Percentiles rank a stretch among this genome's conserved stretches.
phyloP scores from a whole-genome alignment of 2,113 vertebrate genomes.

The Psammodynastes pulverulentus region DNA sequence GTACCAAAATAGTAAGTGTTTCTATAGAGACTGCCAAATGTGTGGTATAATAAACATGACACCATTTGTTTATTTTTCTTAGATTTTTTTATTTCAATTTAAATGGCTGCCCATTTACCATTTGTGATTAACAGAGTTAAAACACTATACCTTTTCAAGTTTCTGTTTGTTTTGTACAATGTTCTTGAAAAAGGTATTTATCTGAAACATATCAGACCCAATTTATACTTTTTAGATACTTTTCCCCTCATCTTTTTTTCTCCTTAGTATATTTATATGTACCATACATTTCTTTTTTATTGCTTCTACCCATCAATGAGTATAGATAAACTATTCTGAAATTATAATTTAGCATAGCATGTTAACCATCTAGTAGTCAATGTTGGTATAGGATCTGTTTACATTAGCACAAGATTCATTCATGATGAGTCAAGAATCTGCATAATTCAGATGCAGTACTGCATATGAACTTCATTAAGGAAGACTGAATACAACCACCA shows the following conservation, averaged over 20 bases:
- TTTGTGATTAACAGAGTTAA: neutral
- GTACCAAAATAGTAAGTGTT: neutral
- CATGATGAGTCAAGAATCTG: neutral
- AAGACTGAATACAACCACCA: neutral
- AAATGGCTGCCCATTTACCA: neutral
- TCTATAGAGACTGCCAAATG: neutral
- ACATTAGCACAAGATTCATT: neutral
- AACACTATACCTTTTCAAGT: neutral
- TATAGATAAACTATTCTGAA: neutral
- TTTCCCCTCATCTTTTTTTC: neutral
- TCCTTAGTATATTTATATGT: neutral
- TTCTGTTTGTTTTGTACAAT: neutral
- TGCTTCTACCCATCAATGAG: neutral
- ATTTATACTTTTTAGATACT: neutral
- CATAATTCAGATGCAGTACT: neutral
- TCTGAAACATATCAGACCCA: neutral
- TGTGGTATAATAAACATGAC: neutral
- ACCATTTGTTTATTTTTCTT: neutral
- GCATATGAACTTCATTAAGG: neutral
- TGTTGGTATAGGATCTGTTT: neutral
- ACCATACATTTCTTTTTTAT: neutral
- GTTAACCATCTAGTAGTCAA: neutral
- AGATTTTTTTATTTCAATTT: neutral
- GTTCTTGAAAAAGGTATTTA: neutral
- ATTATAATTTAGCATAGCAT: neutral